Base-by-base conservation (phyloP, 2,797 vertebrate genomes). In the Pachyuromys duprasi region DNA sequence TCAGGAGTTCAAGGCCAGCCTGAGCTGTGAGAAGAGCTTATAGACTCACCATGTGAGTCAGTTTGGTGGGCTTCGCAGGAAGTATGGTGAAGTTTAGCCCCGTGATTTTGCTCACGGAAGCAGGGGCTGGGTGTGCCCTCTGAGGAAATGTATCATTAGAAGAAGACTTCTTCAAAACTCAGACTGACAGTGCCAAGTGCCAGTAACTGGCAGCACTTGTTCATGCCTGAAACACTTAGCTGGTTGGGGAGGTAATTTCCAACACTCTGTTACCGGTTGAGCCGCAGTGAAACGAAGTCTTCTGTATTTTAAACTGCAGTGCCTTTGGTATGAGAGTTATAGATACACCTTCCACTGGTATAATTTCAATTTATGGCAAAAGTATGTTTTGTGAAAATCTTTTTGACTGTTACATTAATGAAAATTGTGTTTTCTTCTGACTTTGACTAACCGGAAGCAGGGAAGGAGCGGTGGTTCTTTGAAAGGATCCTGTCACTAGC, bases 371-470 rank as follows among this genome's bases (percentile, higher is more conserved):
- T 82, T 63, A 82, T 12, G 36, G 26, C 33, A 84, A 97, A 86
- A 86, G 36, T 4, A 53, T 60, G 20, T 86, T 93, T 78, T 93
- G 5, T 89, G n/a, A 91, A 72, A 60, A 86, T 72, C 65, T 89
- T 79, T 89, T 70, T 22, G 3, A 53, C 81, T 86, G 24, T 45
- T 55, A 55, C 33, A 75, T 70, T 53, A 86, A 24, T 70, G 62
- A 95, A 93, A 95, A 72, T 90, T 24, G 18, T 62, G 5, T 26
- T 95, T 49, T 86, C 17, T 3, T 86, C 60, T 36, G 84, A 0
- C 74, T 86, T 39, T 86, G 76, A 45, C 33, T 69, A 84, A 65
- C 8, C 70, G 49, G 88, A 86, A 63, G 86, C 69, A 82, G 69
- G 42, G 75, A 93, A 26, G 42, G 81, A 89, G 69, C 20, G 2